Evolutionary conservation across 2,113 vertebrate species (phyloP).

Genomic region (Istiophorus platypterus): DNA sequence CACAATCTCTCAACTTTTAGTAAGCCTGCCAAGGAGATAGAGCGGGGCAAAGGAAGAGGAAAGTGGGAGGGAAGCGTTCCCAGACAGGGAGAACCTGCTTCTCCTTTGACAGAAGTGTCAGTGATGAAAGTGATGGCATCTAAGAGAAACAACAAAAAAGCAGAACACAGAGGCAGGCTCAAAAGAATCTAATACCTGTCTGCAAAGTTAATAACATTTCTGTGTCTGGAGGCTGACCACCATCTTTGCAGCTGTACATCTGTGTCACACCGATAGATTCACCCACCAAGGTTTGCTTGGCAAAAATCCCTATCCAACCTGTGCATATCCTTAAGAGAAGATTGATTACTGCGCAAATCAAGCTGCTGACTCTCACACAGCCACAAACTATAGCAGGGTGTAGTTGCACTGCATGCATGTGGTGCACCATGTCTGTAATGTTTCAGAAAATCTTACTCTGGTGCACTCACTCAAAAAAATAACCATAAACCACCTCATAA

Average conservation of each 20-base stretch:
- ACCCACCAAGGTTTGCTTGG: constrained; percentile 41
- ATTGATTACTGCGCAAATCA: constrained; percentile 72
- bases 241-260: constrained; percentile 10
- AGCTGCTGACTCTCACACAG: constrained; percentile 42
- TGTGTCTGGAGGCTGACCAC: constrained; percentile 19
- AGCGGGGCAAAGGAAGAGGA: constrained; percentile 43
- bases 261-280: constrained; percentile 41
- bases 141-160: constrained; percentile 20
- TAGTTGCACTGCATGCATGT: constrained; percentile 35
- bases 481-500: neutral
- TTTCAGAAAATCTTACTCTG: neutral
- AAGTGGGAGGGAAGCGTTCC: constrained; percentile 49
- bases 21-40: constrained; percentile 69
- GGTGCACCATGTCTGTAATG: constrained; percentile 3
- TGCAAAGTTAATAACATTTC: constrained; percentile 10
- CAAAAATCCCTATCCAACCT: constrained; percentile 32
- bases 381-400: constrained; percentile 58
- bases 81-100: constrained; percentile 68
- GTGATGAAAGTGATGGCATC: constrained; percentile 50
- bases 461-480: constrained; percentile 11
- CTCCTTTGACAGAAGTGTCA: constrained; percentile 40
- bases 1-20: constrained; percentile 80
- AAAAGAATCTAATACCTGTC: neutral
- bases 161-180: neutral
- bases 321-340: constrained; percentile 53